phyloP scores from a whole-genome alignment of 2,797 vertebrate species.

The Antrozous pallidus region DNA sequence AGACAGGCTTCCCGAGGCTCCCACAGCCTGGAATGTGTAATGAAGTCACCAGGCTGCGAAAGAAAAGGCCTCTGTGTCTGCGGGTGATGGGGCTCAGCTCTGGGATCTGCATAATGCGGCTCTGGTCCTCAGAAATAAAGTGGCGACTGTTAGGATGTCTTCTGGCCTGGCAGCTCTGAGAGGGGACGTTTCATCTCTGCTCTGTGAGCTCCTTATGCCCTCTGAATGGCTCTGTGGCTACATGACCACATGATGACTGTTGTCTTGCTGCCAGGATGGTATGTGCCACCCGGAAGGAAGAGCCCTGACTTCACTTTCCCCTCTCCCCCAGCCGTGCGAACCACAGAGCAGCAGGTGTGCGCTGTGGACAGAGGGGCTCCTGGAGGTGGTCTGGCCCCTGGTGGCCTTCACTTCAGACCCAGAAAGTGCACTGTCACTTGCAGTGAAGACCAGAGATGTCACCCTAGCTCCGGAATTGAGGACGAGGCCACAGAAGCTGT shows the following conservation, averaged over 20 bases:
- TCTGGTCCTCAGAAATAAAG: constrained; percentile 49
- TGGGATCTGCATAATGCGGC: neutral
- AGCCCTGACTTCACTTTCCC: neutral
- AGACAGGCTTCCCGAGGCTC: neutral
- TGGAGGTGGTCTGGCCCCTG: neutral
- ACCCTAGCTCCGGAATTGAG: neutral
- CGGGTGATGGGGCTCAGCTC: neutral
- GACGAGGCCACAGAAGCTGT: neutral
- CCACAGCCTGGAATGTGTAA: neutral
- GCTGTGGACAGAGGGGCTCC: neutral
- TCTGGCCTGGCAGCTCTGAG: constrained; percentile 56
- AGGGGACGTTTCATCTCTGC: neutral
- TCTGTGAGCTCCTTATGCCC: neutral
- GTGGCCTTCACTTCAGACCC: neutral
- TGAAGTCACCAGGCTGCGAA: constrained; percentile 49
- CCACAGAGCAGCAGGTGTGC: neutral
- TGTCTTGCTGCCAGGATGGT: neutral
- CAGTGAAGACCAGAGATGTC: neutral
- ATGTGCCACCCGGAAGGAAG: neutral
- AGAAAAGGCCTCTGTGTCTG: constrained; percentile 71
- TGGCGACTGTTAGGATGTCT: constrained; percentile 52
- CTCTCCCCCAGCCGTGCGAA: neutral
- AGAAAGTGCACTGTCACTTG: rapidly evolving
- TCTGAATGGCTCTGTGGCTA: neutral
- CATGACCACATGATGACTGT: neutral